phyloP scores from a whole-genome alignment of 2,888 invertebrate genomes.

The Phaedon cochleariae region DNA sequence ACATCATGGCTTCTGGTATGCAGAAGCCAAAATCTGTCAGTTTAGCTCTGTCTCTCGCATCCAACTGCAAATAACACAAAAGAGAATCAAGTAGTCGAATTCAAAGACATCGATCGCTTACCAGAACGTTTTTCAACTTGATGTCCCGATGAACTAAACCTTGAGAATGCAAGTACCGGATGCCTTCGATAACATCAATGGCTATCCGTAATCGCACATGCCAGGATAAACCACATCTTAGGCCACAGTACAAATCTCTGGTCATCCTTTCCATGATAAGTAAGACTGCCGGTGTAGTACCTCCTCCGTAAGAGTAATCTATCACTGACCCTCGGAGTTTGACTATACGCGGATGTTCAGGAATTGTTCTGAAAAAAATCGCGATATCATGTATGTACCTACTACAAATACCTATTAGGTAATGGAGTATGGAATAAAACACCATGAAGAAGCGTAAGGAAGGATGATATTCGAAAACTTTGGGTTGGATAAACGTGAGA shows the following conservation, averaged over 20 bases:
- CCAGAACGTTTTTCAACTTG: constrained; percentile 88
- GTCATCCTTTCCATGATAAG: constrained; percentile 80
- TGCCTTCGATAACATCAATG: constrained; percentile 85
- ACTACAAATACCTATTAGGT: too few relatives aligned
- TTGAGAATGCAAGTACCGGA: constrained; percentile 87
- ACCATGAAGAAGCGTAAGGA: too few relatives aligned
- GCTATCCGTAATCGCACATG: constrained; percentile 73
- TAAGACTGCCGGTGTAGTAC: constrained; percentile 76
- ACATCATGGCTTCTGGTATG: constrained; percentile 89
- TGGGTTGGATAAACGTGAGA: too few relatives aligned
- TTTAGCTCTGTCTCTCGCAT: constrained; percentile 76
- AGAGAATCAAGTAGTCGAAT: not conserved
- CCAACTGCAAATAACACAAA: constrained; percentile 64
- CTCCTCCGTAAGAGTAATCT: constrained; percentile 77
- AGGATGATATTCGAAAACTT: too few relatives aligned
- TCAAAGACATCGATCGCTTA: constrained; percentile 55
- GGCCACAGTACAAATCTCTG: constrained; percentile 81
- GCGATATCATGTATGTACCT: too few relatives aligned
- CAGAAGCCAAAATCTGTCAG: constrained; percentile 91
- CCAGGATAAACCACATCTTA: constrained; percentile 74
- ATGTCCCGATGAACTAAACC: constrained; percentile 90
- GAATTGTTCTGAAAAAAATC: constrained; percentile 75
- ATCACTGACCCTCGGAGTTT: constrained; percentile 82
- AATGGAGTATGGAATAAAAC: too few relatives aligned
- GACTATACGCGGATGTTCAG: constrained; percentile 82